Base-by-base conservation (phyloP, 2,113 vertebrate species). In the Xenotilapia flavipinnis region DNA sequence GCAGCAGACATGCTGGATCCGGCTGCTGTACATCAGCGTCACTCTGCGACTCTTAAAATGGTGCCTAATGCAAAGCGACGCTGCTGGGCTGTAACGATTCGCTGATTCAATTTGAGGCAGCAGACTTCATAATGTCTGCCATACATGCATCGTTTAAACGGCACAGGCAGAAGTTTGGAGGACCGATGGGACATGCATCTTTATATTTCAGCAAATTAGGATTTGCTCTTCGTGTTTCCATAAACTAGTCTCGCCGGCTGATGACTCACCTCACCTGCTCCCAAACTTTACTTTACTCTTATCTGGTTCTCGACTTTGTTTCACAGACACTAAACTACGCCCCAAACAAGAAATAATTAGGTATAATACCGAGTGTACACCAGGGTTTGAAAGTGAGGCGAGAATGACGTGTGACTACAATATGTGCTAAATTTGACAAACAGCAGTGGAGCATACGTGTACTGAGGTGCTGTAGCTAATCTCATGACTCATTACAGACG, bases 401-500 rank as follows among this genome's bases (percentile, higher is more conserved):
- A 47, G 33, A 73, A 68, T n/a, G 13, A 23, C 75, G 53, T 65
- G 68, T 55, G 81, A 77, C 77, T 75, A 19, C 23, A 80, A 56
- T 31, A n/a, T 85, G 81, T 40, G 82, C 60, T 70, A 70, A 86
- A 79, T 81, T 75, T 53, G 79, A 60, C 77, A 36, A 89, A 80
- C 83, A 79, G 31, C 79, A 28, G 60, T 89, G 77, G 65, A 42
- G 83, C 47, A 79, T 49, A 47, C 68, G 14, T 73, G 26, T 49
- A 31, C 89, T 81, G 83, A 87, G 85, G 86, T 83, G 49, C 58
- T 80, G 65, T 17, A 70, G 83, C 75, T 89, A 75, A 92, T 91
- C 87, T 51, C 40, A 82, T 87, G 85, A 91, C 81, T 91, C 79
- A 87, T 89, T 87, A 42, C 77, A 86, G 81, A 82, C 19, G 33